phyloP scores from a whole-genome alignment of 2,797 vertebrate species.

The Chelon auratus region DNA sequence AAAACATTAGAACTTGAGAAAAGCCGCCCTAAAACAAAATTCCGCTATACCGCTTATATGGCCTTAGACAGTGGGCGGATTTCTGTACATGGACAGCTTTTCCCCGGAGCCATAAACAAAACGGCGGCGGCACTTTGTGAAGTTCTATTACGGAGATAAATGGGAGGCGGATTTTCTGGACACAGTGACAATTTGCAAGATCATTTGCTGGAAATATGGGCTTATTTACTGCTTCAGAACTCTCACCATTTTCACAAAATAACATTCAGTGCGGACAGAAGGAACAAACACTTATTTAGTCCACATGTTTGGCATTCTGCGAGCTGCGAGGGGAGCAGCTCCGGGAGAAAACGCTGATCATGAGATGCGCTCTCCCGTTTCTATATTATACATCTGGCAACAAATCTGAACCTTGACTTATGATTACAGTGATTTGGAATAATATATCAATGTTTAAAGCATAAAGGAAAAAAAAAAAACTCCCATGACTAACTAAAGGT shows the following conservation, averaged over 20 bases:
- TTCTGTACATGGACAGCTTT: conserved; percentile 44
- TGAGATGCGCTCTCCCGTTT: neutral
- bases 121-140: conserved; percentile 30
- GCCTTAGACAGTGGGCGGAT: conserved; percentile 55
- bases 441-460: neutral
- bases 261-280: conserved; percentile 14
- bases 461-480: neutral
- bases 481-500: neutral
- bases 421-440: neutral
- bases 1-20: conserved; percentile 46
- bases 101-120: conserved; percentile 45
- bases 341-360: neutral
- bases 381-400: neutral
- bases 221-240: conserved; percentile 12
- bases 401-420: conserved; percentile 1
- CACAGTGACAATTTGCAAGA: conserved; percentile 33
- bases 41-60: conserved; percentile 47
- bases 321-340: conserved; percentile 3
- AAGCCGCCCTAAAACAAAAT: conserved; percentile 62
- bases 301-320: neutral
- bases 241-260: conserved; percentile 21
- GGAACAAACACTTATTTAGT: conserved; percentile 21
- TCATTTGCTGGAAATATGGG: conserved; percentile 32
- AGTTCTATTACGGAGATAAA: conserved; percentile 32
- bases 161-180: conserved; percentile 27